A percentile compares a stretch with the other conserved stretches of the same genome.
These are phyloP conservation scores for Heteractis magnifica DNA, from an alignment of 92 coral and sea anemone species.

Conservation along the genomic window DNA sequence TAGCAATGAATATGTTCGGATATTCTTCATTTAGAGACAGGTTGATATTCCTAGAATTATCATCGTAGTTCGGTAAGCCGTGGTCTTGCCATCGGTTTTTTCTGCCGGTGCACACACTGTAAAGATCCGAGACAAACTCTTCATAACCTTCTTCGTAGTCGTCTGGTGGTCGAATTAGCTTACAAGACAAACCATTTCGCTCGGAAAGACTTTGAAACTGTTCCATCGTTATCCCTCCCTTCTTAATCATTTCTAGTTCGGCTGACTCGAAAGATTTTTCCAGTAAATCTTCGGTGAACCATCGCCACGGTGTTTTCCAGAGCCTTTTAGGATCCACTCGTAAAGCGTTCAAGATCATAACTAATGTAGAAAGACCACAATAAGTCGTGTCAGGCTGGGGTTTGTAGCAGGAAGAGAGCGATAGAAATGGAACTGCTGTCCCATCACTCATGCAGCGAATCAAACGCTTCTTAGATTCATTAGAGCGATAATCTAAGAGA, in stretches of 20 bases:
- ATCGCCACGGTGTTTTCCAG: conserved; percentile 94
- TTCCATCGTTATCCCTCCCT: conserved; percentile 72
- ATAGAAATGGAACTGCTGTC: conserved; percentile 65
- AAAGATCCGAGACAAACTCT: conserved; percentile 45
- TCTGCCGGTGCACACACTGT: conserved; percentile 56
- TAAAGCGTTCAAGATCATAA: conserved; percentile 75
- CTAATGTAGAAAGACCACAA: conserved; percentile 85
- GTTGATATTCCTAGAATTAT: background rate
- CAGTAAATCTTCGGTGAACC: conserved; percentile 87
- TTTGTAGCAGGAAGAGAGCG: conserved; percentile 75
- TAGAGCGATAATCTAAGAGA: conserved; percentile 72
- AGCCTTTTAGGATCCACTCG: conserved; percentile 75
- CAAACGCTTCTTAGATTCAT: conserved; percentile 73
- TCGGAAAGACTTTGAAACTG: conserved; percentile 74
- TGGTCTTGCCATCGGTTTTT: background rate
- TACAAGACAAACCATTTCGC: conserved; percentile 70
- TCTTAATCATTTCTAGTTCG: conserved; percentile 58
- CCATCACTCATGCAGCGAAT: conserved; percentile 67
- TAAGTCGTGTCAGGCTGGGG: conserved; percentile 84
- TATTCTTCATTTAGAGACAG: conserved; percentile 27
- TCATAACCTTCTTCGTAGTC: conserved; percentile 42
- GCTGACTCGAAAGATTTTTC: conserved; percentile 52
- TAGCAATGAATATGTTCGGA: conserved; percentile 51
- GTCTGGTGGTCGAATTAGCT: conserved; percentile 57
- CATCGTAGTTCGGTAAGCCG: background rate